These are phyloP conservation scores for Ecliptopera silaceata DNA, from an alignment of 2,888 invertebrate genomes.

Conservation along the genomic window DNA sequence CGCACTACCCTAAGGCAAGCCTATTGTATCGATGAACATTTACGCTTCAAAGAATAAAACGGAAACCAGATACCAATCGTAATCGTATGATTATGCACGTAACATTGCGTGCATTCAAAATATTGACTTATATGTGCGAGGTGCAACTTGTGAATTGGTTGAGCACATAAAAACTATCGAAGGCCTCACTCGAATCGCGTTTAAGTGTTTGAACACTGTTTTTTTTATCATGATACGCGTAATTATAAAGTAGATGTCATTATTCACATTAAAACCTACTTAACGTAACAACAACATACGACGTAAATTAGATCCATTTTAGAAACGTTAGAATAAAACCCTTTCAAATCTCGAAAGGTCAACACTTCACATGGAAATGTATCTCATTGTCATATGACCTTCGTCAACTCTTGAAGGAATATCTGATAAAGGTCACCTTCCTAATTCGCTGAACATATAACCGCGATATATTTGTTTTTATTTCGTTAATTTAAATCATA, in stretches of 20 bases:
- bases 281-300: too few relatives aligned
- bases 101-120: constrained; percentile 35
- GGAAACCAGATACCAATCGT: constrained; percentile 41
- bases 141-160: constrained; percentile 8
- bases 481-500: neutral
- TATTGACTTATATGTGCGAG: constrained; percentile 28
- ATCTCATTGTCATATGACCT: constrained; percentile 3
- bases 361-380: constrained; percentile 9
- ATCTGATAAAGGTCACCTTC: constrained; percentile 10
- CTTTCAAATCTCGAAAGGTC: constrained; percentile 18
- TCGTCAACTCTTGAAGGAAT: neutral
- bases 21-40: constrained; percentile 42
- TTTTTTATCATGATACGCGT: too few relatives aligned
- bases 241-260: too few relatives aligned
- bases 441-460: neutral
- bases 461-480: neutral
- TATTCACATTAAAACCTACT: neutral
- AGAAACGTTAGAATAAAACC: too few relatives aligned
- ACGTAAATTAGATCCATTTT: constrained; percentile 12
- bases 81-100: constrained; percentile 39
- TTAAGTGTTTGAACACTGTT: neutral
- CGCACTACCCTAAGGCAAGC: constrained; percentile 32
- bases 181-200: constrained; percentile 11
- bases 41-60: constrained; percentile 40
- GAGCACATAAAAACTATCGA: constrained; percentile 5